A percentile compares a stretch with the other conserved stretches of the same genome.
Evolutionary conservation across 1,140 invertebrate species (phyloP).

Genomic region (Probaryconus sp.): DNA sequence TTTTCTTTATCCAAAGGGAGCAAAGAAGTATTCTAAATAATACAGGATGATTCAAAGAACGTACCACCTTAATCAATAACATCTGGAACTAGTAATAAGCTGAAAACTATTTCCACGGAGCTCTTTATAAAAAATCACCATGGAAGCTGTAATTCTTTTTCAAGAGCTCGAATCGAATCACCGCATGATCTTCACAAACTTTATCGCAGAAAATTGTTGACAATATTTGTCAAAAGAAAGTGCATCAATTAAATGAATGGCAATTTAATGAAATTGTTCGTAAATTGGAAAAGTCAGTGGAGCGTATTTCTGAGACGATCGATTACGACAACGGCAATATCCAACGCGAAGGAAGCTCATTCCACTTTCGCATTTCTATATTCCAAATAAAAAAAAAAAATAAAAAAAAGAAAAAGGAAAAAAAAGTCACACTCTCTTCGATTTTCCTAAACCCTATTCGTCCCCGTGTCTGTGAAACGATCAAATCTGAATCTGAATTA

Average conservation of each 20-base stretch:
- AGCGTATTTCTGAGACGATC: constrained; percentile 10
- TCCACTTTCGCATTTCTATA: not conserved
- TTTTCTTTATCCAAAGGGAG: too few species aligned
- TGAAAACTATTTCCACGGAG: too few species aligned
- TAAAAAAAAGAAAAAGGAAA: not conserved
- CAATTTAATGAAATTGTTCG: constrained; percentile 16
- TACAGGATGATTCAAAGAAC: too few species aligned
- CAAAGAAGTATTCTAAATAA: too few species aligned
- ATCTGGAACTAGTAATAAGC: too few species aligned
- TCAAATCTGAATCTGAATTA: constrained; percentile 10
- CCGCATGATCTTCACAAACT: not conserved
- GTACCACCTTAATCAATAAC: too few species aligned
- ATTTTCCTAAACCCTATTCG: not conserved
- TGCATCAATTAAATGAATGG: constrained; percentile 10
- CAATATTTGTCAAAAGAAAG: too few species aligned
- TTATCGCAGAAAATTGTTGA: too few species aligned
- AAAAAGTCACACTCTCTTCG: not conserved
- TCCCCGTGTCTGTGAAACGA: not conserved
- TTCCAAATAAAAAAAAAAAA: constrained; percentile 6
- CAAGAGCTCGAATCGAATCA: too few species aligned
- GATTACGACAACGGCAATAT: constrained; percentile 15
- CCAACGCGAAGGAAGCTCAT: not conserved
- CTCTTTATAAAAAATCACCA: too few species aligned
- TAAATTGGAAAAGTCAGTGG: constrained; percentile 17
- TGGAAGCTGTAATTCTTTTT: too few species aligned